Percentiles rank a stretch among this genome's conserved stretches.
These are phyloP conservation scores for Aphaenogaster ashmeadi DNA, from an alignment of 1,140 invertebrate species.

Conservation along the genomic window DNA sequence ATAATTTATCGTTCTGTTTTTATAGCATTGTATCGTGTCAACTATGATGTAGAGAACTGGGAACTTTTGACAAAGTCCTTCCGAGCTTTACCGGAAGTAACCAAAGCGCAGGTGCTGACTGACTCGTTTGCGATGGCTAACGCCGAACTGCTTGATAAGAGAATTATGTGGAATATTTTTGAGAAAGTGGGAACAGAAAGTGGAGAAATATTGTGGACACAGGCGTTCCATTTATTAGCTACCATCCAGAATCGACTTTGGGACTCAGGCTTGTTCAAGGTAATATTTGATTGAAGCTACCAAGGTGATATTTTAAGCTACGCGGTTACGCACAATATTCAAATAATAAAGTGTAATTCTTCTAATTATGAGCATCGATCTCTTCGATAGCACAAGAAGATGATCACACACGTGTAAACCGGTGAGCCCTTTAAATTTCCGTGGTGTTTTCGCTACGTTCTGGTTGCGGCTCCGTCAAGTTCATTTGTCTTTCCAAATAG, in stretches of 20 bases:
- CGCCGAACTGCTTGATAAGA: constrained; percentile 48
- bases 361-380: constrained; percentile 6
- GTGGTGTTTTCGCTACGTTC: background rate
- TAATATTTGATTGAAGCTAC: background rate
- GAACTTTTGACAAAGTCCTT: constrained; percentile 67
- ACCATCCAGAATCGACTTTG: constrained; percentile 34
- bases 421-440: background rate
- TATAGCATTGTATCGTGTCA: constrained; percentile 88
- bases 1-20: background rate
- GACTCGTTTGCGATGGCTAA: constrained; percentile 62
- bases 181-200: constrained; percentile 86
- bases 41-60: constrained; percentile 88
- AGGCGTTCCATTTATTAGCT: constrained; percentile 76
- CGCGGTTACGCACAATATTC: background rate
- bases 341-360: background rate
- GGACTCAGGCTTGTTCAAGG: constrained; percentile 47
- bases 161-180: constrained; percentile 73
- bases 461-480: background rate
- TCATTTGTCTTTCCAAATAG: background rate
- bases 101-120: constrained; percentile 86
- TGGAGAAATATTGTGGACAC: constrained; percentile 87
- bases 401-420: background rate
- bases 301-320: background rate
- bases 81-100: constrained; percentile 84
- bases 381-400: background rate